Percentiles rank a stretch among this genome's conserved stretches.
These are phyloP conservation scores for Smittia sp. DNA, from an alignment of 2,888 invertebrate genomes.

Conservation along the genomic window DNA sequence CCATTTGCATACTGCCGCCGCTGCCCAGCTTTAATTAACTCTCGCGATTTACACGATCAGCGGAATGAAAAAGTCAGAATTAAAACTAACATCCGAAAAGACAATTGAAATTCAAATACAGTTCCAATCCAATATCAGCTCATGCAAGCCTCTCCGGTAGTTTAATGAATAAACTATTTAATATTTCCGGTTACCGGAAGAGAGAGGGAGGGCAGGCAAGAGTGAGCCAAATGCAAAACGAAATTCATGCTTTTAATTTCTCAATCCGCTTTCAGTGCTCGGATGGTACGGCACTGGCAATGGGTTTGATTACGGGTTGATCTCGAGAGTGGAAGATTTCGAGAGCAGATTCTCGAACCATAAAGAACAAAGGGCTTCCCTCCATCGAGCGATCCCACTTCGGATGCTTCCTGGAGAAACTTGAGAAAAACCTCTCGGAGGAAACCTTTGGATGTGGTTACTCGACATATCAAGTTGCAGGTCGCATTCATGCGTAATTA, in stretches of 20 bases:
- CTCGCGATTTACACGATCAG: neutral
- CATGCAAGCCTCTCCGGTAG: slow-evolving; percentile 2
- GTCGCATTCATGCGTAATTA: slow-evolving; percentile 23
- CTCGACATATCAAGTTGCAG: slow-evolving; percentile 20
- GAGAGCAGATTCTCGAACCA: slow-evolving; percentile 2
- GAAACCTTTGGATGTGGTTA: slow-evolving; percentile 29
- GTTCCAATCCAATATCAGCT: slow-evolving; percentile 17
- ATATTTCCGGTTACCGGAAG: slow-evolving; percentile 40
- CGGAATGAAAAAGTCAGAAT: neutral
- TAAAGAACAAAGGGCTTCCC: slow-evolving; percentile 28
- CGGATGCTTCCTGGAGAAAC: slow-evolving; percentile 35
- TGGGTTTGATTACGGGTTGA: neutral
- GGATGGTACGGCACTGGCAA: neutral
- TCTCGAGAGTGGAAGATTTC: neutral
- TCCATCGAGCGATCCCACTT: neutral
- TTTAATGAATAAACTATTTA: slow-evolving; percentile 40
- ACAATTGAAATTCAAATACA: slow-evolving; percentile 37
- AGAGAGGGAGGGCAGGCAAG: neutral
- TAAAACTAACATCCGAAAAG: slow-evolving; percentile 20
- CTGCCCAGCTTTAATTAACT: neutral
- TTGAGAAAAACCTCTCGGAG: slow-evolving; percentile 31
- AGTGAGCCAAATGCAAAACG: slow-evolving; percentile 9
- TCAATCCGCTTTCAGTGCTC: neutral
- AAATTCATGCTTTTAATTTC: neutral
- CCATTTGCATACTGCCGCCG: slow-evolving; percentile 1